Base-by-base conservation (phyloP, 1,140 invertebrate species). In the Phymorhynchus buccinoides region DNA sequence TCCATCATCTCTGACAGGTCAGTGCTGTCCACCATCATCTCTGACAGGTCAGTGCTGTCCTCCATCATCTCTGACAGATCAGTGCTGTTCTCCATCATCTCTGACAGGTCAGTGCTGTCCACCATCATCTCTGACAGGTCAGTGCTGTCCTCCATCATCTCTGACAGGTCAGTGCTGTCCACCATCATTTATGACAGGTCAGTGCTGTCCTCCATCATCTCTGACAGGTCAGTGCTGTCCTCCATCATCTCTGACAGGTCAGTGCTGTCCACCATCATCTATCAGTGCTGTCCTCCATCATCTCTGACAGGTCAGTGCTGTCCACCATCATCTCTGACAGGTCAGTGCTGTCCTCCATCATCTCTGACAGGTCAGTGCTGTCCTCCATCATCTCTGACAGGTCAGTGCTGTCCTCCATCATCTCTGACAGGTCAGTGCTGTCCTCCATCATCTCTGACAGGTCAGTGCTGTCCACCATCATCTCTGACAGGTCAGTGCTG, bases 1-100 rank as follows among this genome's bases (percentile, higher is more conserved):
- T 66, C 81, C 66, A 68, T 83, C 30, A n/a, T 71, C 30, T 66
- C 52, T 41, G 81, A 83, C 81, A 78, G 75, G 75, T 44, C 3
- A 22, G 56, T 62, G 18, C 12, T 27, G 14, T 62, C n/a, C n/a
- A n/a, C n/a, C n/a, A n/a, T n/a, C n/a, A n/a, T n/a, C n/a, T n/a
- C n/a, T n/a, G n/a, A n/a, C 56, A 66, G 81, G 62, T 62, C 81
- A 22, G 81, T 83, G 9, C 27, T 83, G 0, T 41, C 52, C 37
- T 66, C 81, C 66, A 68, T 83, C 30, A n/a, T 71, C 30, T 66
- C 52, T 41, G 81, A 83, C 81, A 78, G 75, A 39, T 44, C 3
- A 22, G 56, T 62, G 18, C 12, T 27, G 14, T 62, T n/a, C n/a
- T n/a, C n/a, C n/a, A n/a, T n/a, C n/a, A n/a, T n/a, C n/a, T n/a